These are phyloP conservation scores for Rhea pennata DNA, from an alignment of 2,113 vertebrate species.

Conservation along the genomic window DNA sequence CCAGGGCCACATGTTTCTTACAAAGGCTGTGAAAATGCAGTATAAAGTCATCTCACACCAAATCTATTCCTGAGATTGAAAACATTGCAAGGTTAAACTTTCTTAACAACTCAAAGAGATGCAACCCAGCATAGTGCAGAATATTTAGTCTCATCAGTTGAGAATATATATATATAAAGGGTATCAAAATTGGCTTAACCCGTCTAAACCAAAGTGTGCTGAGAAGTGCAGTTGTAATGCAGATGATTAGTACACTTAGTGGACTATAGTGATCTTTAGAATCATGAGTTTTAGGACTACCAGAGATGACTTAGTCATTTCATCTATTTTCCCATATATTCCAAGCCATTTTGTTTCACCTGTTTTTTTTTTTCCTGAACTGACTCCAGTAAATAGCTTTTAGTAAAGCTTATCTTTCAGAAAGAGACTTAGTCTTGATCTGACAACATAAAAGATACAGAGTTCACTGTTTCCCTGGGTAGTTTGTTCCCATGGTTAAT, in stretches of 20 bases:
- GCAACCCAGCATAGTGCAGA: neutral
- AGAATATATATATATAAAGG: neutral
- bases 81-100: slow-evolving; percentile 10
- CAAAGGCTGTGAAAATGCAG: neutral
- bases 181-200: neutral
- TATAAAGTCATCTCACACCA: neutral
- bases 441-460: neutral
- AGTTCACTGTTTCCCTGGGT: neutral
- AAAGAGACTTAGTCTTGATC: neutral
- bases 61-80: neutral
- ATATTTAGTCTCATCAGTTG: neutral
- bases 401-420: neutral
- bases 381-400: neutral
- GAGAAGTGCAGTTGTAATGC: neutral
- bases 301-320: neutral
- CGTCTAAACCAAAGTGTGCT: neutral
- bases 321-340: neutral
- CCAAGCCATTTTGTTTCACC: neutral
- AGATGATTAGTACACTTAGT: neutral
- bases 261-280: neutral
- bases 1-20: neutral
- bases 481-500: neutral
- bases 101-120: neutral
- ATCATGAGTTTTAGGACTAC: neutral
- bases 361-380: rapidly evolving